A percentile compares a stretch with the other conserved stretches of the same genome.
Evolutionary conservation across 2,797 vertebrate genomes (phyloP).

Genomic region (Pantherophis vulpinus): DNA sequence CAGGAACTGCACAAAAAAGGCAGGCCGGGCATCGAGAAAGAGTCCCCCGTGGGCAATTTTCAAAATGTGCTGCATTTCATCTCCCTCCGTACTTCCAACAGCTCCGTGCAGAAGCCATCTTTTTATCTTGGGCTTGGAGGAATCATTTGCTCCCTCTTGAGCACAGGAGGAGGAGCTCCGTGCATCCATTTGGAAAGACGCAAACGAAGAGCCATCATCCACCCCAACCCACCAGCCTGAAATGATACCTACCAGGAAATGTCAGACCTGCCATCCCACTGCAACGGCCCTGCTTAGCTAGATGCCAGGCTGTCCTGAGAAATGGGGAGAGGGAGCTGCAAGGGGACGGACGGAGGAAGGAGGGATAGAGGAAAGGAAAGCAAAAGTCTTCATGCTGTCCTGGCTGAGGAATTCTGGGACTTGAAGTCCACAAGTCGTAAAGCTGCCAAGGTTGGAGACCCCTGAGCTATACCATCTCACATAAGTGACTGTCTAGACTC

Average conservation of each 20-base stretch:
- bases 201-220: slow-evolving; percentile 44
- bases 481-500: no score
- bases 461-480: no score
- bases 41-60: not conserved
- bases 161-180: slow-evolving; percentile 16
- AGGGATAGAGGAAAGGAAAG: not conserved
- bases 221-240: slow-evolving; percentile 44
- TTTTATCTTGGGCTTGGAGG: slow-evolving; percentile 48
- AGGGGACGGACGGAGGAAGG: not conserved
- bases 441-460: no score
- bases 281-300: no score
- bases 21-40: not conserved
- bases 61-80: not conserved
- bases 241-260: slow-evolving; percentile 43
- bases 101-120: slow-evolving; percentile 29
- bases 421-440: no score
- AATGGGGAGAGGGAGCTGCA: no score
- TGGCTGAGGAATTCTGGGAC: no score
- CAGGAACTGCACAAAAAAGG: not conserved
- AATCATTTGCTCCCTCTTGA: slow-evolving; percentile 52
- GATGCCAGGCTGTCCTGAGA: no score
- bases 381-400: not conserved
- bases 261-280: not conserved
- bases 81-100: not conserved
- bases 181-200: slow-evolving; percentile 56